A percentile compares a stretch with the other conserved stretches of the same genome.
phyloP scores from a whole-genome alignment of 2,113 vertebrate species.

The Castor canadensis region DNA sequence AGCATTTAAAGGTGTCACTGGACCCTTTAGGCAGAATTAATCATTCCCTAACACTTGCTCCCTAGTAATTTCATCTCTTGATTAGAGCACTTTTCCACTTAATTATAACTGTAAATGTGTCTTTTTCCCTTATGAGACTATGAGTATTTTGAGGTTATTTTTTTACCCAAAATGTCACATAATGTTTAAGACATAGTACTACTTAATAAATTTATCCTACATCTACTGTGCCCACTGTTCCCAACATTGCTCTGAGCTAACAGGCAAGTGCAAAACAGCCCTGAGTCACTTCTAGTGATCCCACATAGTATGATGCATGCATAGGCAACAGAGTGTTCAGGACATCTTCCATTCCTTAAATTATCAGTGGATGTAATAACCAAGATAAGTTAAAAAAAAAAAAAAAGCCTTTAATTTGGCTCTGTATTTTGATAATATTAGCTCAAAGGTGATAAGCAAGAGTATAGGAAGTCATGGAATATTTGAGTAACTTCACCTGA shows the following conservation, averaged over 20 bases:
- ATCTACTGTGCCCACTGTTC: neutral
- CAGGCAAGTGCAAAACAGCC: neutral
- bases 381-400: neutral
- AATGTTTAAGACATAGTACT: neutral
- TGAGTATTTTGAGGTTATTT: neutral
- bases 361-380: neutral
- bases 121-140: neutral
- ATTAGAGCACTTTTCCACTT: neutral
- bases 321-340: neutral
- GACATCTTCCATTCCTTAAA: neutral
- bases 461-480: neutral
- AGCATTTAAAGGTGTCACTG: neutral
- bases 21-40: neutral
- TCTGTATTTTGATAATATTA: neutral
- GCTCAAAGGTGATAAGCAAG: neutral
- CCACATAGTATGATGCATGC: accelerated
- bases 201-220: neutral
- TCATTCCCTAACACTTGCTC: neutral
- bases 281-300: neutral
- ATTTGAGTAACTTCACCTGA: neutral
- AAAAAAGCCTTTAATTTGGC: neutral
- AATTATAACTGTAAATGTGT: neutral
- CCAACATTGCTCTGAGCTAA: neutral
- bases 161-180: neutral
- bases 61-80: neutral